Evolutionary conservation across 2,888 invertebrate genomes (phyloP).

Genomic region (Sinelater perroti): DNA sequence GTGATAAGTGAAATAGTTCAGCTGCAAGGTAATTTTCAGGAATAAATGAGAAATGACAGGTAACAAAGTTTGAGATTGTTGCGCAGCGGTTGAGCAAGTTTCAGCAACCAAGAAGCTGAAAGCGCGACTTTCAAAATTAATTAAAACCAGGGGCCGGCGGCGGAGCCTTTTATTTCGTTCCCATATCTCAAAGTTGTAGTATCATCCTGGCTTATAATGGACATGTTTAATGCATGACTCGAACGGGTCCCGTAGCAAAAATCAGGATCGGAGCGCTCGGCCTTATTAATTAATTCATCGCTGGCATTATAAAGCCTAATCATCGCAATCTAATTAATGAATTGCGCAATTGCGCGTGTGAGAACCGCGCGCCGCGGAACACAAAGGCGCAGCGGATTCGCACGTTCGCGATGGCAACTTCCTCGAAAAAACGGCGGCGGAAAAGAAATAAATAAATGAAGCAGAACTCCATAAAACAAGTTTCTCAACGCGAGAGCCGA

Average conservation of each 20-base stretch:
- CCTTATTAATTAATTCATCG: constrained; percentile 20
- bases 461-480: constrained; percentile 47
- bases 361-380: constrained; percentile 19
- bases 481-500: constrained; percentile 48
- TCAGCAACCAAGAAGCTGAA: too few relatives aligned
- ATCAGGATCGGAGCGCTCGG: constrained; percentile 10
- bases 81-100: too few relatives aligned
- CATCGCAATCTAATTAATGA: constrained; percentile 29
- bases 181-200: constrained; percentile 6
- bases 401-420: constrained; percentile 41
- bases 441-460: constrained; percentile 47
- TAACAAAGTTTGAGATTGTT: too few relatives aligned
- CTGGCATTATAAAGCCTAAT: constrained; percentile 15
- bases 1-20: too few relatives aligned
- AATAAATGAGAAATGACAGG: too few relatives aligned
- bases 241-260: constrained; percentile 17
- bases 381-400: constrained; percentile 36
- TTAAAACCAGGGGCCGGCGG: too few relatives aligned
- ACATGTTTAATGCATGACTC: constrained; percentile 18
- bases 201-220: constrained; percentile 13
- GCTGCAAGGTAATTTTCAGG: too few relatives aligned
- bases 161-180: background rate
- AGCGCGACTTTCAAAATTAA: too few relatives aligned
- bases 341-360: constrained; percentile 25
- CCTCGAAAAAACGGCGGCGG: constrained; percentile 39